These are phyloP conservation scores for Drosophila anomelani DNA, from an alignment of 2,888 invertebrate species.

Conservation along the genomic window DNA sequence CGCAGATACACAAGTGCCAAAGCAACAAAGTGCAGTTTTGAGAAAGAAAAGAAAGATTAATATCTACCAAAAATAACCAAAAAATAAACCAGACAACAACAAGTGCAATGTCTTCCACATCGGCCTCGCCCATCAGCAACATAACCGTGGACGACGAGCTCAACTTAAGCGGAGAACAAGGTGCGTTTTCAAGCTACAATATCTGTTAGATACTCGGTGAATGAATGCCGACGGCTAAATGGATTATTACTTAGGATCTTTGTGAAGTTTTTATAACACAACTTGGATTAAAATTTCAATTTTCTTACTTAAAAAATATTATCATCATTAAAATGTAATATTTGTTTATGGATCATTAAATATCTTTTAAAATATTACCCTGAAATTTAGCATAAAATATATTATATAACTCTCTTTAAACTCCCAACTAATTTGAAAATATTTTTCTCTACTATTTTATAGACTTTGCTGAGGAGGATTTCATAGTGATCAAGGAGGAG, in stretches of 20 bases:
- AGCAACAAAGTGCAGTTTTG: slow-evolving; percentile 21
- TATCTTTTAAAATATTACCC: neutral
- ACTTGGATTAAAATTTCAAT: neutral
- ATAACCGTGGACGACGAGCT: slow-evolving; percentile 85
- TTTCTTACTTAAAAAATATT: no score
- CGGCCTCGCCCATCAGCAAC: slow-evolving; percentile 85
- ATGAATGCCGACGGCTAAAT: slow-evolving; percentile 62
- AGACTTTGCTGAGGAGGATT: slow-evolving; percentile 87
- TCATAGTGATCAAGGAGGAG: slow-evolving; percentile 87
- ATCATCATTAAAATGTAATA: no score
- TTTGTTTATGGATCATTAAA: no score
- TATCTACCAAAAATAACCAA: slow-evolving; percentile 26
- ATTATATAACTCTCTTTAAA: neutral
- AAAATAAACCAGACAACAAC: slow-evolving; percentile 39
- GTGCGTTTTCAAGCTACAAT: slow-evolving; percentile 67
- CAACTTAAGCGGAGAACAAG: slow-evolving; percentile 83
- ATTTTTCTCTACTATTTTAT: slow-evolving; percentile 1
- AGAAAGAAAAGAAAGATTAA: neutral
- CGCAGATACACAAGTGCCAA: slow-evolving; percentile 53
- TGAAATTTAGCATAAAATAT: neutral
- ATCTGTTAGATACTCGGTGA: slow-evolving; percentile 1
- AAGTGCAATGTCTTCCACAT: slow-evolving; percentile 84
- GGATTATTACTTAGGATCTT: neutral
- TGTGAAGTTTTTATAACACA: neutral
- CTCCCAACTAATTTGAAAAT: neutral